Base-by-base conservation (phyloP, 2,113 vertebrate species). In the Ranitomeya variabilis region DNA sequence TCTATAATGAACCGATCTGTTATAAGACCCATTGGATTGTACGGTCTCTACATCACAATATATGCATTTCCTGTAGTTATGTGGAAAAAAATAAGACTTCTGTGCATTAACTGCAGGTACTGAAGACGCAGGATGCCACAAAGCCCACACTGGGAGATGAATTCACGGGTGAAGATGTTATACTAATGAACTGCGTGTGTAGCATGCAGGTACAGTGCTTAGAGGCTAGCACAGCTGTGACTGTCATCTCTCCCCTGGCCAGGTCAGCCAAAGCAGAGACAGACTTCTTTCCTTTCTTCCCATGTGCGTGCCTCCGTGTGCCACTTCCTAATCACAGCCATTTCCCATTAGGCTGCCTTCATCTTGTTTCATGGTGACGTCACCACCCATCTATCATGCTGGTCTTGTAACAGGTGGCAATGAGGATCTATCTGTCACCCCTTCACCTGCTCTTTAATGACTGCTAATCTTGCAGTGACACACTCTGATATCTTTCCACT, bases 371-470 rank as follows among this genome's bases (percentile, higher is more conserved):
- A 12, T 15, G 0, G 64, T 88, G 87, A 88, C 67, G 87, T 76
- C 66, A 74, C 11, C 37, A 26, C 26, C 13, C 62, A 83, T 88
- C 71, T 52, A 82, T 88, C 80, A 74, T 52, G 67, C 19, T 19
- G 80, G 62, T 54, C 14, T 80, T 37, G 79, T 83, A 88, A 76
- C 87, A 66, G 87, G 79, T 82, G 80, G 67, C 52, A 57, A 54
- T 88, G 55, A 14, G 60, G 19, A 60, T 37, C 80, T 52, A 88
- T 88, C 80, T 62, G 67, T 83, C 87, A 88, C 55, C 55, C 64
- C 71, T 55, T 74, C 73, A 57, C 54, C 80, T 76, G 80, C 86
- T 88, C 31, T 88, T 88, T 88, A 83, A 83, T 83, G 37, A 31
- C 87, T 88, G 80, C 57, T 83, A 74, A 83, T 83, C 87, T 83